phyloP scores from a whole-genome alignment of 1,140 invertebrate species.

The Hylyphantes graminicola region DNA sequence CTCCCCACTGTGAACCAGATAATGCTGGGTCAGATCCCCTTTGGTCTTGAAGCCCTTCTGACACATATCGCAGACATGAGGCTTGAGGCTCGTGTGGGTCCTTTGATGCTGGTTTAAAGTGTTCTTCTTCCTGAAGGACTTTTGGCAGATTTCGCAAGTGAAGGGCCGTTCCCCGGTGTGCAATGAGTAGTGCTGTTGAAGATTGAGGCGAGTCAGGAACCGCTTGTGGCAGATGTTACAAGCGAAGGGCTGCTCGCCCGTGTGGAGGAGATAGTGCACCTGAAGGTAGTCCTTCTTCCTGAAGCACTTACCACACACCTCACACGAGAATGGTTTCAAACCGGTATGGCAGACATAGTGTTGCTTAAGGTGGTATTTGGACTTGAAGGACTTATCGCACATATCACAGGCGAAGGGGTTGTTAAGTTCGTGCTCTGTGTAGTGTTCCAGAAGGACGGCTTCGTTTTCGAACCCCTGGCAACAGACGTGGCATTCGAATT shows the following conservation, averaged over 20 bases:
- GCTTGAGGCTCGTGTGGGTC: constrained; percentile 68
- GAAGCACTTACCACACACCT: constrained; percentile 69
- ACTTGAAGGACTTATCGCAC: constrained; percentile 34
- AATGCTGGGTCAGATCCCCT: constrained; percentile 68
- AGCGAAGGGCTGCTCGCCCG: constrained; percentile 64
- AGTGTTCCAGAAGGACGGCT: constrained; percentile 27
- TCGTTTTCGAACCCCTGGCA: constrained; percentile 39
- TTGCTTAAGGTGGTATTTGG: constrained; percentile 30
- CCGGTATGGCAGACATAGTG: constrained; percentile 35
- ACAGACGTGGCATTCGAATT: constrained; percentile 45
- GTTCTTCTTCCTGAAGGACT: constrained; percentile 68
- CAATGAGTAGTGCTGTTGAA: constrained; percentile 58
- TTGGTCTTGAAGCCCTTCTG: constrained; percentile 67
- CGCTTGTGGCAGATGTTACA: constrained; percentile 69
- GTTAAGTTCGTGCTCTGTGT: neutral
- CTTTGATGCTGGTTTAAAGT: constrained; percentile 68
- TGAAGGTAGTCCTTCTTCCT: constrained; percentile 56
- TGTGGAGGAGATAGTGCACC: constrained; percentile 55
- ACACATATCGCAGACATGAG: constrained; percentile 68
- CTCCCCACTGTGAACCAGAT: constrained; percentile 67
- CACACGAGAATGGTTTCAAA: constrained; percentile 66
- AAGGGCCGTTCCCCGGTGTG: constrained; percentile 65
- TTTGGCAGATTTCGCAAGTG: constrained; percentile 64
- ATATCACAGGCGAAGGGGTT: constrained; percentile 24
- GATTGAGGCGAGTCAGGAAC: constrained; percentile 68